phyloP scores from a whole-genome alignment of 2,113 vertebrate species.

The Columba livia region DNA sequence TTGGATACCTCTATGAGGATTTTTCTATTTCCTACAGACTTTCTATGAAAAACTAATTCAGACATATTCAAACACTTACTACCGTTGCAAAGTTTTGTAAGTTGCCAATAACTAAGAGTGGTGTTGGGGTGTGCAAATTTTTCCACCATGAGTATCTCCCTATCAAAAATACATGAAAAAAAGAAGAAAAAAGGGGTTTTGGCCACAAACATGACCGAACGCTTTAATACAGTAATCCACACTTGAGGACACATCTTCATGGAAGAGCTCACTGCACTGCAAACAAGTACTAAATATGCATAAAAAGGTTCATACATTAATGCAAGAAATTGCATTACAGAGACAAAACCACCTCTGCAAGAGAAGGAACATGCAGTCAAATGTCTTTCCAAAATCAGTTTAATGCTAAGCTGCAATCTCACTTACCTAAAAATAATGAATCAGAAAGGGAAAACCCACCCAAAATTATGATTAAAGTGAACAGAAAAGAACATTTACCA shows the following conservation, averaged over 20 bases:
- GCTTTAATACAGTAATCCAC: not conserved
- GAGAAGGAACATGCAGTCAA: not conserved
- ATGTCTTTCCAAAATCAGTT: slow-evolving; percentile 1
- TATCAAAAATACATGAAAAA: not conserved
- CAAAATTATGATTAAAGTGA: slow-evolving; percentile 26
- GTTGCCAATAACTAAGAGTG: not conserved
- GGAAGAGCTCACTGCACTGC: not conserved
- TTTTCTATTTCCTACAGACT: not conserved
- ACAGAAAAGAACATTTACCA: slow-evolving; percentile 20
- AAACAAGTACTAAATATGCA: not conserved
- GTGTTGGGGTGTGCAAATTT: not conserved
- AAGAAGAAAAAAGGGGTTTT: not conserved
- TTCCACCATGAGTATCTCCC: not conserved
- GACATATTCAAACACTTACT: not conserved
- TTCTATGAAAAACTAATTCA: not conserved
- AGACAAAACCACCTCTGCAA: not conserved
- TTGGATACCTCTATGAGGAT: not conserved
- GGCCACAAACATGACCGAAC: not conserved
- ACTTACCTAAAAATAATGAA: slow-evolving; percentile 26
- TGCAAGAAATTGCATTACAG: not conserved
- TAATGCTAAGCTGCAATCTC: slow-evolving; percentile 8
- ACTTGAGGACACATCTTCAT: not conserved
- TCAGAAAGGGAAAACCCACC: not conserved
- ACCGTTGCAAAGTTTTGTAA: not conserved
- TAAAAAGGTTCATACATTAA: not conserved